Evolutionary conservation across 1,140 invertebrate genomes (phyloP), one percentile per base, ranked within the genome.

Genomic region (Galendromus occidentalis): DNA sequence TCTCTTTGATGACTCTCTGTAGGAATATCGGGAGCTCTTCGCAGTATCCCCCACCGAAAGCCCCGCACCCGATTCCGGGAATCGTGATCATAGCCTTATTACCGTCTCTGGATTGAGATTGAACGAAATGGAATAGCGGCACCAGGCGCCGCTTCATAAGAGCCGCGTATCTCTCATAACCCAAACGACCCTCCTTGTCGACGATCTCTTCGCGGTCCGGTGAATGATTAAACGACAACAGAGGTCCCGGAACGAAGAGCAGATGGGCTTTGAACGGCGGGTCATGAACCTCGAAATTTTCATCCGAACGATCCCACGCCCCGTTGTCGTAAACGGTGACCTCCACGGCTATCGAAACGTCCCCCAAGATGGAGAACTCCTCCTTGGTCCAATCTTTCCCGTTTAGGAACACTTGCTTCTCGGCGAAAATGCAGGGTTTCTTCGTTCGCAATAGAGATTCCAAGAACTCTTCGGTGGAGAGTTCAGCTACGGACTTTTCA

Each of bases 291-390:
- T 29, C 14, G 22, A 59, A 59, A 6, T 59, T 25, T 59, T 14
- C 17, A 18, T 59, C 51, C 4, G n/a, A 4, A 2, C 25, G 25
- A 25, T 33, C 33, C 51, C 51, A 59, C 9, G 33, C 51, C 14
- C 51, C 51, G 51, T 59, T 59, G 22, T 59, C 51, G 33, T 20
- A 59, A 25, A 59, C 51, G 2, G 51, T 59, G 14, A 59, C 51
- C 9, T 59, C 51, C 14, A 59, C 22, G 9, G 51, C 51, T 14
- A 59, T 33, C 2, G 25, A 59, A 17, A 59, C 12, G 25, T 59
- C 51, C 4, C 51, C 51, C 51, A 59, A 22, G 9, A 59, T 59
- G 14, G 51, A 59, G 14, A 59, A 25, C 9, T 59, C 51, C 9
- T 59, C 51, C 9, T 25, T 25, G 1, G 51, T 25, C 51, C 51